Evolutionary conservation across 1,140 invertebrate genomes (phyloP), one percentile per base, ranked within the genome.

Genomic region (Conus ventricosus): DNA sequence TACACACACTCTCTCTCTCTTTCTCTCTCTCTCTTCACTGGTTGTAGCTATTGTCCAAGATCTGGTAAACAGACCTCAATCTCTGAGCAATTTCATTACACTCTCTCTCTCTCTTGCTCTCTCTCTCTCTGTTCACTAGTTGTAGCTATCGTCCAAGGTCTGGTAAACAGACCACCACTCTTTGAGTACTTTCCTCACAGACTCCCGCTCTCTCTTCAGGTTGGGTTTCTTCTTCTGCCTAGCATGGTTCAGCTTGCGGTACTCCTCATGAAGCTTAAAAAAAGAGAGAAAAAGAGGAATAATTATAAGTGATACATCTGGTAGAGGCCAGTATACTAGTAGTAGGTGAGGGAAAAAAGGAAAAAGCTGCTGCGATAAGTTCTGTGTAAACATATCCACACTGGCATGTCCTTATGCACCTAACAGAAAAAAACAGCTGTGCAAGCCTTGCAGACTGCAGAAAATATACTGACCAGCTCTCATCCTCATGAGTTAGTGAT

Each of bases 181-280:
- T 90, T 96, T 96, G 11, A 97, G 90, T 75, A 96, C 96, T 89
- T 96, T 96, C 96, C 97, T 97, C 5, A 97, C 97, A 93, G 97
- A 96, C 89, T 98, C 97, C 90, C 97, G 97, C 93, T 98, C 98
- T 92, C 98, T 97, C 91, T 97, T 97, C 51, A 97, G 97, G 15
- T 97, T 96, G 2, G 96, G 96, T 91, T 97, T 96, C 93, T 98
- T 97, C 93, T 97, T 97, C 91, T 97, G 97, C 91, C 97, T 97
- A 5, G 97, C 96, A 23, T 96, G 93, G 84, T 97, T 95, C 91
- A 97, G 96, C 92, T 97, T 97, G 91, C 97, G 97, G 91, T 98
- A 98, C 91, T 97, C 96, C 92, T 98, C 97, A 91, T 97, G 96
- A 93, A 96, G 94, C 95, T 96, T 86, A 80, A 83, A 90, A 55